Evolutionary conservation across 2,797 vertebrate genomes (phyloP).

Genomic region (Eulemur albifrons): DNA sequence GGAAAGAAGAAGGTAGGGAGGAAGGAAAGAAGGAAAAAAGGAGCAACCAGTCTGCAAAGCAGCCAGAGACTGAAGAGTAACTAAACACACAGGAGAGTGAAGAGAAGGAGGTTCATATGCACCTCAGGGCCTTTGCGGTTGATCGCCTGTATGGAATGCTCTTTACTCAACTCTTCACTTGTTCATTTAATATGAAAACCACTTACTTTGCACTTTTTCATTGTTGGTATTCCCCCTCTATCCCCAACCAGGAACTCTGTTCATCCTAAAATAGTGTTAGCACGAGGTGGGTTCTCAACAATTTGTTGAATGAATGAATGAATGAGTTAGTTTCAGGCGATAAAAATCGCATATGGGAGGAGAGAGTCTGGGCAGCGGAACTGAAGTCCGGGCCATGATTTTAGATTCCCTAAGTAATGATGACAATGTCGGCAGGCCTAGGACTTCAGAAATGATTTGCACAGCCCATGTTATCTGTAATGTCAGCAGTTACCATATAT

Average conservation of each 20-base stretch:
- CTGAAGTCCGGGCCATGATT: neutral
- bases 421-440: slow-evolving; percentile 16
- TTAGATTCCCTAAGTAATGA: slow-evolving; percentile 26
- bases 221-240: neutral
- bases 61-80: neutral
- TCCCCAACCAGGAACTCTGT: neutral
- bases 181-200: neutral
- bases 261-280: neutral
- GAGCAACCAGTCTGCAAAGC: neutral
- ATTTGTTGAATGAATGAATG: neutral
- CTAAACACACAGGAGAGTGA: neutral
- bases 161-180: neutral
- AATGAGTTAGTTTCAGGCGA: neutral
- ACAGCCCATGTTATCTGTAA: slow-evolving; percentile 49
- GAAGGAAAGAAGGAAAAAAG: neutral
- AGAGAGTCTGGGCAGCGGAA: neutral
- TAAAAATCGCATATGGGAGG: neutral
- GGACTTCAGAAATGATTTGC: slow-evolving; percentile 69
- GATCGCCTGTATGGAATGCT: neutral
- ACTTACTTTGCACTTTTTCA: neutral
- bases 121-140: neutral
- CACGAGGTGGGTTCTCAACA: neutral
- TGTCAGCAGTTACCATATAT: slow-evolving; percentile 72
- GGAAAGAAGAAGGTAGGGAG: neutral
- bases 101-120: neutral